Evolutionary conservation across 2,797 vertebrate species (phyloP), one percentile per base, ranked within the genome.

Genomic region (Sebastes trivittatus): DNA sequence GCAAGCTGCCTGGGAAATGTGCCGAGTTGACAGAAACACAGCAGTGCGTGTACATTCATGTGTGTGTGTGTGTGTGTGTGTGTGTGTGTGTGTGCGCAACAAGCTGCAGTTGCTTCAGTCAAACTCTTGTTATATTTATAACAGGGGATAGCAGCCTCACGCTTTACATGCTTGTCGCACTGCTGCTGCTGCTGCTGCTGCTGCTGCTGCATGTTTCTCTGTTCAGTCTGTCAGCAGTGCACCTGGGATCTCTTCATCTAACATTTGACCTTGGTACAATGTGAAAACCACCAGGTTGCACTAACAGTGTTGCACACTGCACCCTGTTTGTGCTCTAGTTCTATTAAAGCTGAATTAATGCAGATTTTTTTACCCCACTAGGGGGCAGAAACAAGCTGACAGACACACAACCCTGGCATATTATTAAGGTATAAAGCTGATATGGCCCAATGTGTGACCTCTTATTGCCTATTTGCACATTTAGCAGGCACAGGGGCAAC

Each of bases 21-120:
- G 95, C 95, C 86, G 92, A 96, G 86, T 95, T 93, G 93, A 95
- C 95, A 96, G 92, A 94, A 94, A 94, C 82, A 82, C 83, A 83
- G 86, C 78, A 81, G 42, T 52, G 70, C 20, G 70, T 72, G 58
- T 14, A 23, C 5, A 9, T 49, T 18, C 3, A 2, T 60, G 30
- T 84, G 72, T 66, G 61, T 61, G 60, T 66, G 60, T 78, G 68
- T 77, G 67, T 42, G 72, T 59, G 84, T 60, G 13, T 68, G 61
- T 67, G 55, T 60, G 38, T 55, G 55, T 68, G 63, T 72, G 61
- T 58, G 55, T 55, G 68, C 13, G 87, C 90, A 94, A 93, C 92
- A 93, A 93, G 90, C 91, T 85, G 61, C 84, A 87, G 85, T 82
- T 80, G 85, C 87, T 89, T 90, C 81, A 84, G 83, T 88, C 81